phyloP scores from a whole-genome alignment of 2,113 vertebrate genomes.

The Myiozetetes cayanensis region DNA sequence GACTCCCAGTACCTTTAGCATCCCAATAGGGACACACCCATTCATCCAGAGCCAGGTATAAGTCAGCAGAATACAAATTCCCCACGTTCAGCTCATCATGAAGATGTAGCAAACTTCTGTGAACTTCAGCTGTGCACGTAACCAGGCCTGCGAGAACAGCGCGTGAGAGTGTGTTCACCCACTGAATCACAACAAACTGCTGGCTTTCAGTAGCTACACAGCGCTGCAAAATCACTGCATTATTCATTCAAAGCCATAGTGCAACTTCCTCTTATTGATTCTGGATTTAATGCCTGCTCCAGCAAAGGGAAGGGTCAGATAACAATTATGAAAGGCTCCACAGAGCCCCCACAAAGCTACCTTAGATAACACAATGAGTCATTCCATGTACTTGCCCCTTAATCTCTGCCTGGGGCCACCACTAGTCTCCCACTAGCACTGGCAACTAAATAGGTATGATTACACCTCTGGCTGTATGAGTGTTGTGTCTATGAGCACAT shows the following conservation, averaged over 20 bases:
- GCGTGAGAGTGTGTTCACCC: background rate
- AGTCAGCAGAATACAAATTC: background rate
- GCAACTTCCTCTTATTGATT: background rate
- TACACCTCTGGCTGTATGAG: background rate
- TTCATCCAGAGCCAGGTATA: background rate
- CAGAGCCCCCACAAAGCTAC: background rate
- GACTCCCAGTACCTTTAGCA: background rate
- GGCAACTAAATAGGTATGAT: background rate
- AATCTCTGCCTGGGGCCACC: conserved; percentile 17
- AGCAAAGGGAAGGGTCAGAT: background rate
- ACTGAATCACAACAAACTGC: background rate
- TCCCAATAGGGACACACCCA: background rate
- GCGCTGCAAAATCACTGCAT: background rate
- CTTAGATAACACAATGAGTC: background rate
- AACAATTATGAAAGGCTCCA: background rate
- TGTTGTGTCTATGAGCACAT: background rate
- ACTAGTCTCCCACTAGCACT: background rate
- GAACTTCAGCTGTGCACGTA: background rate
- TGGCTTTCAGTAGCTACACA: background rate
- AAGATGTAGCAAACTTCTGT: background rate
- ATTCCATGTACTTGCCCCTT: background rate
- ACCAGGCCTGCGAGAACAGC: background rate
- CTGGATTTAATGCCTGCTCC: background rate
- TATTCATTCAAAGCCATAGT: background rate
- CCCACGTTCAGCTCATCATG: background rate